These are phyloP conservation scores for Harpagifer antarcticus DNA, from an alignment of 2,797 vertebrate genomes.

Conservation along the genomic window DNA sequence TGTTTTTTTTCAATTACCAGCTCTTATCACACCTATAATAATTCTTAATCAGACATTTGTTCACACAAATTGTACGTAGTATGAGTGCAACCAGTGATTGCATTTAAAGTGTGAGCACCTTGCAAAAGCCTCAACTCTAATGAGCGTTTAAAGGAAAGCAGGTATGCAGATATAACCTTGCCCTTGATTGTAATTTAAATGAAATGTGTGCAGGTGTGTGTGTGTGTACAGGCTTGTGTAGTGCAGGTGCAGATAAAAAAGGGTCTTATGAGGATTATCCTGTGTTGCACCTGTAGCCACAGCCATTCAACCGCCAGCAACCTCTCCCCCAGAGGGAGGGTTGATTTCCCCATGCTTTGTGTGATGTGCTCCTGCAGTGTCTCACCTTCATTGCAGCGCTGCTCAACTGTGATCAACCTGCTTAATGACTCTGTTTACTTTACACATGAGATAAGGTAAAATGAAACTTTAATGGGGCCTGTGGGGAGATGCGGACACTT, in stretches of 20 bases:
- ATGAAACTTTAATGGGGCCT: constrained; percentile 65
- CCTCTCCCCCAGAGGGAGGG: constrained; percentile 38
- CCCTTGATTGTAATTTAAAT: background rate
- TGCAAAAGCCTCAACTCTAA: background rate
- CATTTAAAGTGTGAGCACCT: background rate
- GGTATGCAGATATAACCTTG: background rate
- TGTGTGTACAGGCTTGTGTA: too few species aligned
- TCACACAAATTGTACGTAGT: background rate
- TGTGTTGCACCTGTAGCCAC: constrained; percentile 57
- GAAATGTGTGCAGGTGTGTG: background rate
- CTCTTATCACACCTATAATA: background rate
- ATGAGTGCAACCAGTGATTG: background rate
- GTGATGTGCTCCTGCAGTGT: constrained; percentile 31
- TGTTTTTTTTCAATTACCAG: constrained; percentile 23
- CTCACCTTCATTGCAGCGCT: constrained; percentile 45
- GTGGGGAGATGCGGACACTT: constrained; percentile 28
- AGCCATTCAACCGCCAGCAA: constrained; percentile 6
- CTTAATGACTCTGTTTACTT: constrained; percentile 81
- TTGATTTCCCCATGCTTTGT: constrained; percentile 73
- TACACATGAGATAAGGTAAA: constrained; percentile 52
- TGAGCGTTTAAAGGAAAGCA: constrained; percentile 3
- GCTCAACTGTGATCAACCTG: constrained; percentile 73
- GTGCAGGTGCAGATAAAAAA: constrained; percentile 7
- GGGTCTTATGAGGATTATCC: background rate
- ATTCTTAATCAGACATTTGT: constrained; percentile 5